Conservation (phyloP, 2,888 invertebrate genomes). For the Lottia gigantea region DNA sequence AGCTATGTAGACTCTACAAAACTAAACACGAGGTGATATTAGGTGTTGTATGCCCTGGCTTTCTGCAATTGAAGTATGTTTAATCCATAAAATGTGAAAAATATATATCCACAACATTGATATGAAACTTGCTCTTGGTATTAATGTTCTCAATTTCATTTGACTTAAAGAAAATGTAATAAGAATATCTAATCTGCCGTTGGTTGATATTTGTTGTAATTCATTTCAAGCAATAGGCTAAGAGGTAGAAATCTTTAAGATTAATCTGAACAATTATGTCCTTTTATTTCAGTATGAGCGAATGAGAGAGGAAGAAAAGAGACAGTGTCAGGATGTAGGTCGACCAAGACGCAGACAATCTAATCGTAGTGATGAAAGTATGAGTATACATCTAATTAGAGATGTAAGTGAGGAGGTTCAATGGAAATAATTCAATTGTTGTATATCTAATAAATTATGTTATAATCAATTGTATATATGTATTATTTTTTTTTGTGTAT, state of each 20-base stretch:
- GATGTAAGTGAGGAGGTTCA: slow-evolving; percentile 37
- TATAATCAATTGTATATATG: too few species aligned
- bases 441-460: too few species aligned
- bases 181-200: background rate
- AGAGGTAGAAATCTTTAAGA: background rate
- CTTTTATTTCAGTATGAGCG: slow-evolving; percentile 52
- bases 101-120: too few species aligned
- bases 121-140: too few species aligned
- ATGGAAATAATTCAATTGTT: too few species aligned
- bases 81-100: too few species aligned
- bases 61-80: too few species aligned
- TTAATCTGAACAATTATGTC: background rate
- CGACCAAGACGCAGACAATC: slow-evolving; percentile 22
- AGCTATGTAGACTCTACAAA: too few species aligned
- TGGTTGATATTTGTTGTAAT: background rate
- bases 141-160: background rate
- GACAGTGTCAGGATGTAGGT: slow-evolving; percentile 12
- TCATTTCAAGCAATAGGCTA: background rate
- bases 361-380: slow-evolving; percentile 42
- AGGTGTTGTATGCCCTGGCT: background rate
- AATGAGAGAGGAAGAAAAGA: slow-evolving; percentile 39
- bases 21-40: background rate
- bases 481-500: too few species aligned
- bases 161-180: background rate
- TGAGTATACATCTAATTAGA: slow-evolving; percentile 46